Evolutionary conservation across 2,113 vertebrate species (phyloP), one percentile per base, ranked within the genome.

Genomic region (Isurus oxyrinchus): DNA sequence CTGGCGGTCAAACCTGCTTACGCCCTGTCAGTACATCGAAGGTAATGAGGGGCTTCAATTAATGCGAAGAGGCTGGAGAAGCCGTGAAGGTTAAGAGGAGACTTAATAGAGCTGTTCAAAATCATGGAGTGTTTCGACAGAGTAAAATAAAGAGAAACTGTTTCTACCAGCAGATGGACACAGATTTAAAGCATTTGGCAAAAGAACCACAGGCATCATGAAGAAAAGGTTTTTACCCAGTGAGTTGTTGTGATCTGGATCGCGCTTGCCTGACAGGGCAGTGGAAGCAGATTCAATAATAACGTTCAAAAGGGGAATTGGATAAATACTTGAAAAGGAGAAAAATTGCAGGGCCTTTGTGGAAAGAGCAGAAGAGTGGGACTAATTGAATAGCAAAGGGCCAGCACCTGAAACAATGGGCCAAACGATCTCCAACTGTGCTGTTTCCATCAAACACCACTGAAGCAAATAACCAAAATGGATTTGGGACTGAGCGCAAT

Each of bases 1-100:
- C 99, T 94, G 99, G 99, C n/a, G 99, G 99, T 79, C 99, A 99
- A 97, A 99, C 99, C 0, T 99, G 99, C 97, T 97, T 99, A 97
- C 97, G 98, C 19, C 99, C 99, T 0, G 91, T 98, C 86, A 98
- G 98, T 96, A 97, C 98, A n/a, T 97, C 99, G 96, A 99, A 99
- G 99, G 99, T 99, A 98, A 94, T 21, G 53, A 11, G 2, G 35
- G 57, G n/a, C 11, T n/a, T 13, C 55, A 93, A 57, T 31, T 19
- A 27, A 3, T n/a, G 88, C 6, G 88, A 14, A 14, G 27, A 93
- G 16, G 55, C 31, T n/a, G 27, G 57, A 49, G 1, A 21, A 55
- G 44, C 79, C 25, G 44, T 55, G 72, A n/a, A n/a, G 72, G 72
- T 35, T 35, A 10, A 79, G 8, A 44, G n/a, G 16, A 21, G 81